Evolutionary conservation across 2,888 invertebrate genomes (phyloP).

Genomic region (Zaprionus lineosus): DNA sequence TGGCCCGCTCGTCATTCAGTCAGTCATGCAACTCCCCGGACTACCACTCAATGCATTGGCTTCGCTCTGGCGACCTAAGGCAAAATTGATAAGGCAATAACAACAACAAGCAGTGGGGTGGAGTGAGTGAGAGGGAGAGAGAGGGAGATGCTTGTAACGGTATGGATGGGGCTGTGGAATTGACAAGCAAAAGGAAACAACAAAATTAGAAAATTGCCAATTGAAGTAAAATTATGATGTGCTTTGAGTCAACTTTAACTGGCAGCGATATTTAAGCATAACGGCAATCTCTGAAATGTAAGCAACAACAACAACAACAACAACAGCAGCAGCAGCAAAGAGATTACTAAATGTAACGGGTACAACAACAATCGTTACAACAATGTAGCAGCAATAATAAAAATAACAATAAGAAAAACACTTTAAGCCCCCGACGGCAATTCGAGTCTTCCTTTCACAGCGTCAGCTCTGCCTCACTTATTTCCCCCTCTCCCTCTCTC

Average conservation of each 20-base stretch:
- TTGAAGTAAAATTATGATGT: slow-evolving; percentile 58
- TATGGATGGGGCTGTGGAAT: slow-evolving; percentile 13
- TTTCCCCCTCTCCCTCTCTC: background rate
- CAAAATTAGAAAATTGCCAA: slow-evolving; percentile 58
- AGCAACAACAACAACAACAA: slow-evolving; percentile 7
- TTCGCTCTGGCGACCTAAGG: slow-evolving; percentile 15
- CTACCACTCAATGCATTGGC: slow-evolving; percentile 4
- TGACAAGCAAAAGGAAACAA: slow-evolving; percentile 26
- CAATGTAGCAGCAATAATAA: slow-evolving; percentile 6
- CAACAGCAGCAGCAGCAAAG: background rate
- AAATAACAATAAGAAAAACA: too few relatives aligned
- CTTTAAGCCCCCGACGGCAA: too few relatives aligned
- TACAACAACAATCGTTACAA: slow-evolving; percentile 8
- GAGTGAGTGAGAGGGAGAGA: background rate
- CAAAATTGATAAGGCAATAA: slow-evolving; percentile 45
- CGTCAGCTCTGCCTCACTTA: slow-evolving; percentile 2
- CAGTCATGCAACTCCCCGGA: slow-evolving; percentile 8
- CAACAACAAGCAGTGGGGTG: slow-evolving; percentile 9
- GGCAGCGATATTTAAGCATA: slow-evolving; percentile 30
- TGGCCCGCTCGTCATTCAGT: slow-evolving; percentile 23
- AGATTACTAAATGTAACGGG: slow-evolving; percentile 6
- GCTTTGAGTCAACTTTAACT: slow-evolving; percentile 44
- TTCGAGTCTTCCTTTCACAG: background rate
- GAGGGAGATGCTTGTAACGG: background rate
- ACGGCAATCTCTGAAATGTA: slow-evolving; percentile 11